phyloP scores from a whole-genome alignment of 2,797 vertebrate genomes.

The Urosaurus nigricauda region DNA sequence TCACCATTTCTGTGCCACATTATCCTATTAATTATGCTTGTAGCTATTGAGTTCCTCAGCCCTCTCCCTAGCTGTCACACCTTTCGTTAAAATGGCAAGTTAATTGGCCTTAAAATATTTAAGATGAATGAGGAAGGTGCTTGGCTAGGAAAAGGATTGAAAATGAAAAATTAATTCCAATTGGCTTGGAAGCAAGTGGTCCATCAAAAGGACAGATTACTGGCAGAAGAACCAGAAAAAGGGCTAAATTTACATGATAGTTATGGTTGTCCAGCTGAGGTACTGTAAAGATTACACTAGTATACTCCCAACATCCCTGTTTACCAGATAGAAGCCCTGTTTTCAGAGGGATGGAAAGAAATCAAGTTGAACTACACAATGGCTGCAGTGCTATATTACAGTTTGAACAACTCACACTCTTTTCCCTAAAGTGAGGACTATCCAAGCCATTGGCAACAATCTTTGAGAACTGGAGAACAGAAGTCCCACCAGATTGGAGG shows the following conservation, averaged over 20 bases:
- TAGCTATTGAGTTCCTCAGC: conserved; percentile 39
- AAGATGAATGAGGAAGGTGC: conserved; percentile 55
- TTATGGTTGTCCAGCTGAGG: background rate
- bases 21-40: conserved; percentile 65
- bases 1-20: conserved; percentile 52
- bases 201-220: background rate
- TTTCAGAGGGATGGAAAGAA: background rate
- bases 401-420: too few relatives aligned
- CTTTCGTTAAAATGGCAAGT: conserved; percentile 59
- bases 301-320: background rate
- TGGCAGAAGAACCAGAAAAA: conserved; percentile 9
- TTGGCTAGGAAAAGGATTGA: conserved; percentile 56
- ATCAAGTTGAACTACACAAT: background rate
- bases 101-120: conserved; percentile 72
- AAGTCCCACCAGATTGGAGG: too few relatives aligned
- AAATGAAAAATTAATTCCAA: conserved; percentile 67
- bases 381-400: too few relatives aligned
- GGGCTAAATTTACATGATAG: background rate
- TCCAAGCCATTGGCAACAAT: too few relatives aligned
- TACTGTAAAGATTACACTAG: background rate
- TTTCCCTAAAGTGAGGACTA: too few relatives aligned
- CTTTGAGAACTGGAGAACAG: too few relatives aligned
- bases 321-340: too few relatives aligned
- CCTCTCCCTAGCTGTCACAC: conserved; percentile 46
- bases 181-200: conserved; percentile 12